These are phyloP conservation scores for Mallotus villosus DNA, from an alignment of 2,797 vertebrate species.

Conservation along the genomic window DNA sequence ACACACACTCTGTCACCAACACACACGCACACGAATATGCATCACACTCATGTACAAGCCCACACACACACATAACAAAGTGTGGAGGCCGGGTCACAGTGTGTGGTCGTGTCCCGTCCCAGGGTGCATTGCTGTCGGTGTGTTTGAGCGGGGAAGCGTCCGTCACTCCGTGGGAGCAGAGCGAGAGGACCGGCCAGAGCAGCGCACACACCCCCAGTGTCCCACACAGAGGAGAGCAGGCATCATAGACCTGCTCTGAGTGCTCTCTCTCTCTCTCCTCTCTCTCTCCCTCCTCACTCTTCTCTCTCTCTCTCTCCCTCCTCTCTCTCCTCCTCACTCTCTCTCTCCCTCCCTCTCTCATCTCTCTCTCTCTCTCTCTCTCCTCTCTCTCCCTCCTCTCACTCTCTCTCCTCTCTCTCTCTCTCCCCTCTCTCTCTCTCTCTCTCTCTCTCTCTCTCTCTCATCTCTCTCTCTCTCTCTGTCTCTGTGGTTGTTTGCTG, in stretches of 20 bases:
- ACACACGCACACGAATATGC: background rate
- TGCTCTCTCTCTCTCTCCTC: background rate
- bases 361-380: background rate
- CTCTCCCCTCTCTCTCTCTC: background rate
- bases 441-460: background rate
- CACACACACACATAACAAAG: background rate
- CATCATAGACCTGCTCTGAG: constrained; percentile 97
- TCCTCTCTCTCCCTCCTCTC: background rate
- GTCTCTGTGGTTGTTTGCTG: background rate
- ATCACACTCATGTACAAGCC: background rate
- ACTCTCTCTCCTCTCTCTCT: background rate
- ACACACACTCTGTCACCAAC: background rate
- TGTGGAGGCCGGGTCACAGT: background rate
- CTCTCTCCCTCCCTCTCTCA: background rate
- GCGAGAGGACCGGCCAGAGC: constrained; percentile 96
- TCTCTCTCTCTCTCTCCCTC: no score
- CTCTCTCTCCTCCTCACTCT: no score
- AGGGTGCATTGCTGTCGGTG: no score
- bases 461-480: background rate
- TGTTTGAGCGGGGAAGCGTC: constrained; percentile 86
- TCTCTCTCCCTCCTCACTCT: background rate
- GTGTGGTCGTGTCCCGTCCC: background rate
- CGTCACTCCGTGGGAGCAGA: constrained; percentile 99
- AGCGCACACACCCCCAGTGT: constrained; percentile 99
- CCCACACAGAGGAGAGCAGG: constrained; percentile 97